Base-by-base conservation (phyloP, 2,113 vertebrate species). In the Alligator mississippiensis region DNA sequence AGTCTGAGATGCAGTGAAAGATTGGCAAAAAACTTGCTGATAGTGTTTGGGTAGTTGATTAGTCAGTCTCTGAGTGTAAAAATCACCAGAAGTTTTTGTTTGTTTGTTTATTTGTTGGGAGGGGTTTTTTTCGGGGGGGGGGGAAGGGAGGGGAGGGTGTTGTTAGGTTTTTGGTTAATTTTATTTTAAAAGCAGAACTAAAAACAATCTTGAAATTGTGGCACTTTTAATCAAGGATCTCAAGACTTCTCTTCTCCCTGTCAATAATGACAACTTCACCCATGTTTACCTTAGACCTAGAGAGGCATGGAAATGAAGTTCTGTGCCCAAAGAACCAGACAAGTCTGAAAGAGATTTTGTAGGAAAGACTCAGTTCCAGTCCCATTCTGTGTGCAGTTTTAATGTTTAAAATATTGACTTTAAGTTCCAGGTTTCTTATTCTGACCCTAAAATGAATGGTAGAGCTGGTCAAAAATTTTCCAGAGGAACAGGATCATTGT, bases 371-470 rank as follows among this genome's bases (percentile, higher is more conserved):
- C 47, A 47, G 47, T 47, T 47, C 7, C 9, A 47, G 8, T 47
- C 47, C 47, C 47, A 47, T 47, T 47, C 47, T 86, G 27, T 7
- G 1, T 77, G 85, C 75, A n/a, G n/a, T 70, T 93, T 90, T 84
- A 28, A 83, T 77, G 72, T 77, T 34, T 55, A 87, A 77, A 54
- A 60, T 8, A 0, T 0, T 2, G 68, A 2, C 38, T 74, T 4
- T 15, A 88, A 57, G 78, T 93, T 62, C 30, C 57, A 22, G 47
- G 3, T 77, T 77, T 92, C 38, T 89, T 82, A 18, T 55, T 80
- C 54, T 21, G 38, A 82, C 28, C 61, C 30, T 55, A 79, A 62
- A n/a, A 61, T 81, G n/a, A 84, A 80, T 61, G 89, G 80, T 85
- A 83, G 74, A 61, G 82, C 83, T 89, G 68, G 61, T 90, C 81